Evolutionary conservation across 1,140 invertebrate genomes (phyloP), one percentile per base, ranked within the genome.

Genomic region (Luehdorfia chinensis): DNA sequence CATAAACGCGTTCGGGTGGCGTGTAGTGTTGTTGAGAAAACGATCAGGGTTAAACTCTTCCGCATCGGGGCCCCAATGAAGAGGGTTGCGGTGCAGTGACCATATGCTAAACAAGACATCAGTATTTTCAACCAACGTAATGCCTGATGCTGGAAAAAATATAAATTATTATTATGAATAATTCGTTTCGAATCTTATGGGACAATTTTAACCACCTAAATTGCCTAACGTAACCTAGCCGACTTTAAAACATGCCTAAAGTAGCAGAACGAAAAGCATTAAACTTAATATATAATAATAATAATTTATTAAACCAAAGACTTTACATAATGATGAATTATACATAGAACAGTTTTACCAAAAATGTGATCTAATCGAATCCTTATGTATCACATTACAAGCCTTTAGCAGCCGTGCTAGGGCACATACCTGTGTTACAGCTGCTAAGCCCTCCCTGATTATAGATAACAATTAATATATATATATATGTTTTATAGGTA

Each of bases 21-120:
- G 53, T 1, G 57, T 55, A 33, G 87, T 67, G 48, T 80, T 74
- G 1, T 89, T 87, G 2, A 89, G 55, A 72, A 93, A 94, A 37
- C 91, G 67, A 27, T 93, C 91, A 0, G 93, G 93, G 65, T 41
- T 28, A 16, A 67, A 67, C 19, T 52, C 11, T 21, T 68, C 48
- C 1, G 41, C 61, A 27, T 59, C 55, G n/a, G n/a, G n/a, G 9
- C 59, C 63, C 63, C 63, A 66, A 33, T 53, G 53, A 5, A 16
- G 13, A 2, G 51, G 66, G 52, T 81, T 59, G 8, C 60, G 54
- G 21, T 62, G 53, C 15, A 62, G 37, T 0, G 50, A 57, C 59
- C 59, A 66, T 2, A 68, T 45, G 18, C 51, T 56, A 0, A 59
- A 13, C 0, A 51, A 4, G 1, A 47, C 37, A 1, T 50, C 36